Evolutionary conservation across 1,140 invertebrate genomes (phyloP).

Genomic region (Kradibia gibbosae): DNA sequence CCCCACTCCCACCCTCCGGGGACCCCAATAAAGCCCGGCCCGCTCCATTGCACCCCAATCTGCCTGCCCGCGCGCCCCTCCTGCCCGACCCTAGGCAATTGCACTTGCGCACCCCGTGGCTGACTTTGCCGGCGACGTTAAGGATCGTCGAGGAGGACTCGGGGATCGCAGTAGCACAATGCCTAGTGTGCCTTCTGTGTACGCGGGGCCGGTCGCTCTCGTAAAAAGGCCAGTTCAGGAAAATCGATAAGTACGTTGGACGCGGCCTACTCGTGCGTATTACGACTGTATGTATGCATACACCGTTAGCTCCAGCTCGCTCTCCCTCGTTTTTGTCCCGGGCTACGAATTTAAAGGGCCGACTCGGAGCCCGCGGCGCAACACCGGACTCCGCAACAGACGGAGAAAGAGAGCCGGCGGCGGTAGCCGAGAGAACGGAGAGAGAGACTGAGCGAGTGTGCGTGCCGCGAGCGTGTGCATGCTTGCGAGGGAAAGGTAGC

Average conservation of each 20-base stretch:
- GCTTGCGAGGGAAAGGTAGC: too few species aligned
- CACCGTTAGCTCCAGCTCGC: not conserved
- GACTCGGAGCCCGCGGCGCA: not conserved
- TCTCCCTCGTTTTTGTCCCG: conserved; percentile 3
- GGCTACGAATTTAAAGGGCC: conserved; percentile 45
- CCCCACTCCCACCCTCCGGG: not conserved
- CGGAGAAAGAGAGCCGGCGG: too few species aligned
- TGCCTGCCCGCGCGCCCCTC: conserved; percentile 2
- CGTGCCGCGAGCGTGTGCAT: too few species aligned
- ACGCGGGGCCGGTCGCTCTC: not conserved
- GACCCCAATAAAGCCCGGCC: too few species aligned
- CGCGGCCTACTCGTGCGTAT: conserved; percentile 6
- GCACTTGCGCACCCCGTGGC: conserved; percentile 11
- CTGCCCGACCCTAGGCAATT: not conserved
- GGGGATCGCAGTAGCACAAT: conserved; percentile 34
- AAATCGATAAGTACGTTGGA: conserved; percentile 51
- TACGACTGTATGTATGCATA: too few species aligned
- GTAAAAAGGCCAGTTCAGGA: conserved; percentile 42
- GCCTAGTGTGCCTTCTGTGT: not conserved
- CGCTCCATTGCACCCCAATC: too few species aligned
- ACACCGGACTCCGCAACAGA: not conserved
- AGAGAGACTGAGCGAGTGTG: too few species aligned
- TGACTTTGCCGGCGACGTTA: conserved; percentile 5
- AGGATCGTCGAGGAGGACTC: not conserved
- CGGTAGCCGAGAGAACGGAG: too few species aligned